Evolutionary conservation across 2,888 invertebrate species (phyloP).

Genomic region (Troglohyphantes excavatus): DNA sequence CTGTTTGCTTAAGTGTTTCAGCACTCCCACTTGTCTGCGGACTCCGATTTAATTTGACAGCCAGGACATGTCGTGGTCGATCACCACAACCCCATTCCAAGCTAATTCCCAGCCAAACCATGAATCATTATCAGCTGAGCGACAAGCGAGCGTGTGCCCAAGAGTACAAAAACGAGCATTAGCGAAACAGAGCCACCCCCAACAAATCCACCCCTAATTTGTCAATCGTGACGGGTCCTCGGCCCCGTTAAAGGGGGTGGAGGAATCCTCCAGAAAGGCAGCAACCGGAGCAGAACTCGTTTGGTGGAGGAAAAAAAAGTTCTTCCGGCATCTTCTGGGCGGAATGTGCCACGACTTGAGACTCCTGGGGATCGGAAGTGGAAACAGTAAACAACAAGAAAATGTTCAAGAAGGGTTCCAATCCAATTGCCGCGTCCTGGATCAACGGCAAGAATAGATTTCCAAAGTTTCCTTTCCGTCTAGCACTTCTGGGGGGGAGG

Average conservation of each 20-base stretch:
- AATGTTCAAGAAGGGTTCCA: constrained; percentile 38
- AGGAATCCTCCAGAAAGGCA: constrained; percentile 11
- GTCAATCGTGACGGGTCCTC: constrained; percentile 54
- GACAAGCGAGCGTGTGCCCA: constrained; percentile 33
- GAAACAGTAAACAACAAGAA: constrained; percentile 68
- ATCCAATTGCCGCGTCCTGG: constrained; percentile 68
- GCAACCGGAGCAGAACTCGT: constrained; percentile 44
- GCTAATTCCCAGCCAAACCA: constrained; percentile 32
- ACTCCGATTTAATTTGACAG: constrained; percentile 1
- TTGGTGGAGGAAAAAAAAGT: constrained; percentile 8
- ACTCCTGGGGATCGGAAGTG: constrained; percentile 24
- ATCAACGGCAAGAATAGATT: constrained; percentile 69
- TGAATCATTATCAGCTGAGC: constrained; percentile 50
- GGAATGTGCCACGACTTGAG: constrained; percentile 43
- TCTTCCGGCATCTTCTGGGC: constrained; percentile 10
- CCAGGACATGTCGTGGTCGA: background rate
- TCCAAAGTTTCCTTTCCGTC: background rate
- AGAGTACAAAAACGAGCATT: constrained; percentile 49
- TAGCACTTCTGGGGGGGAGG: constrained; percentile 6
- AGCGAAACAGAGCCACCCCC: constrained; percentile 31
- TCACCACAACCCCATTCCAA: constrained; percentile 4
- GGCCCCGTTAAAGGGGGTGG: constrained; percentile 11
- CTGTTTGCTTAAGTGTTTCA: constrained; percentile 1
- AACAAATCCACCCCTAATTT: constrained; percentile 56
- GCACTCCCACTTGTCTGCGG: background rate